Conservation (phyloP, 2,888 invertebrate genomes). For the Uloborus plumipes region DNA sequence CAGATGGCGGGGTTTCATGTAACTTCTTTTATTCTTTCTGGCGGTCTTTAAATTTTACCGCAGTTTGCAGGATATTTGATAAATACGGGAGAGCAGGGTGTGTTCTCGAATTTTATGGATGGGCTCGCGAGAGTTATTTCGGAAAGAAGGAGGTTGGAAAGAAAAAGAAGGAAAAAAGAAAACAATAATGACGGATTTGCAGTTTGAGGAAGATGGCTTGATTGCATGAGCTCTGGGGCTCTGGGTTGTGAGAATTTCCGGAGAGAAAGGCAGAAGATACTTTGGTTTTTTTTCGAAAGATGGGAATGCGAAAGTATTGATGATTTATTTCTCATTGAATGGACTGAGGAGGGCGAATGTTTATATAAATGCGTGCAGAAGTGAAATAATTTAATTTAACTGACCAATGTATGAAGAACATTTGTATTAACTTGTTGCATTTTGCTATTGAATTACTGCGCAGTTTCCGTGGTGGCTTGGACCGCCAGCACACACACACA, state of each 20-base stretch:
- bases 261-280: not conserved
- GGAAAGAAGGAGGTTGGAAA: conserved; percentile 15
- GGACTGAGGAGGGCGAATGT: too few species aligned
- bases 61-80: conserved; percentile 50
- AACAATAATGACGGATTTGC: conserved; percentile 37
- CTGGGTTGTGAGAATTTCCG: not conserved
- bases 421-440: too few species aligned
- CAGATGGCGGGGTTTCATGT: conserved; percentile 58
- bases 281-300: too few species aligned
- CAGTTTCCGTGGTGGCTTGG: too few species aligned
- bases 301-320: too few species aligned
- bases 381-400: too few species aligned
- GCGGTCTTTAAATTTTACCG: conserved; percentile 45
- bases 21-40: conserved; percentile 36
- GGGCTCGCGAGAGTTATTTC: conserved; percentile 29
- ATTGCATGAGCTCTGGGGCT: conserved; percentile 32
- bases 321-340: too few species aligned
- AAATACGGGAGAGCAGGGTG: conserved; percentile 36
- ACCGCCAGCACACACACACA: too few species aligned
- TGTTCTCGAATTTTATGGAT: conserved; percentile 50
- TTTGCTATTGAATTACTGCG: too few species aligned
- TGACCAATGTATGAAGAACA: too few species aligned
- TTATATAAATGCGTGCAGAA: too few species aligned
- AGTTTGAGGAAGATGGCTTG: conserved; percentile 44
- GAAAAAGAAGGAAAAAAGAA: not conserved